Evolutionary conservation across 2,888 invertebrate species (phyloP).

Genomic region (Pseudolycoriella hygida): DNA sequence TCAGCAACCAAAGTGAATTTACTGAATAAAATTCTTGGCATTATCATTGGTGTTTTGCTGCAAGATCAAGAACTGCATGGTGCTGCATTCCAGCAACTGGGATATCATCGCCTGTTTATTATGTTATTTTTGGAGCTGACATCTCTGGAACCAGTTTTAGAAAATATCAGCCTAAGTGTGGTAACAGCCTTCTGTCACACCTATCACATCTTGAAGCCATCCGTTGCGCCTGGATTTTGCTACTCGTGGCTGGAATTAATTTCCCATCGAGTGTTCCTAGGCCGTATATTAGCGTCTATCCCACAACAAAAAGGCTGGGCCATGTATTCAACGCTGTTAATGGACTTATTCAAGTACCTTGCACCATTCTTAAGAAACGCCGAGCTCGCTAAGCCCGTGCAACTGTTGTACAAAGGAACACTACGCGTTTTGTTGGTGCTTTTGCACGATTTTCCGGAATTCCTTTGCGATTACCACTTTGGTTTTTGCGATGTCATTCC

Average conservation of each 20-base stretch:
- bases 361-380: conserved; percentile 95
- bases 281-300: conserved; percentile 75
- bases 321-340: conserved; percentile 89
- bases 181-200: conserved; percentile 93
- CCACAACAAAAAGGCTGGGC: conserved; percentile 94
- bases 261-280: conserved; percentile 90
- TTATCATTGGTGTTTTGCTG: conserved; percentile 85
- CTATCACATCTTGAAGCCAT: conserved; percentile 80
- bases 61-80: conserved; percentile 90
- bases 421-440: conserved; percentile 85
- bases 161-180: conserved; percentile 73
- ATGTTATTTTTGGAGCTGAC: conserved; percentile 94
- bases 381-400: conserved; percentile 85
- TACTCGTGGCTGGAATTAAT: conserved; percentile 98
- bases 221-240: conserved; percentile 88
- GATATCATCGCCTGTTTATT: conserved; percentile 92
- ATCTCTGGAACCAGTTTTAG: conserved; percentile 80
- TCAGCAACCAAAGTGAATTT: conserved; percentile 86
- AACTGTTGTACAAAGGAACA: conserved; percentile 88
- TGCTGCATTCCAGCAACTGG: conserved; percentile 75
- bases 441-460: conserved; percentile 97
- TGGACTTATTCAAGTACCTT: conserved; percentile 91
- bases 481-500: conserved; percentile 98
- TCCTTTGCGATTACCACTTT: conserved; percentile 97
- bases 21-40: conserved; percentile 84